These are phyloP conservation scores for Zoanthus gigantus DNA, from an alignment of 92 coral and sea anemone species.

Conservation along the genomic window DNA sequence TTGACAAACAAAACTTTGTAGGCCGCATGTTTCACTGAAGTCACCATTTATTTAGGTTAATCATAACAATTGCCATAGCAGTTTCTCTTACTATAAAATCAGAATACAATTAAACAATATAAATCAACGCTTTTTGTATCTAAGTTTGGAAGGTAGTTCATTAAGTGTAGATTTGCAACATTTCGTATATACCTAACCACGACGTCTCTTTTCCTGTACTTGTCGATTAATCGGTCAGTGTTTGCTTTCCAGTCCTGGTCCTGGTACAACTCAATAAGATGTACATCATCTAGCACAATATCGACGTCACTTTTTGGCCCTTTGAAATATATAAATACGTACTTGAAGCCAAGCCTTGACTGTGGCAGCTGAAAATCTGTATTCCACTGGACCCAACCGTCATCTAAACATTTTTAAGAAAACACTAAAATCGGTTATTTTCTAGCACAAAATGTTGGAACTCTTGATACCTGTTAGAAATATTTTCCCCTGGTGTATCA, in stretches of 20 bases:
- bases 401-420: conserved; percentile 45
- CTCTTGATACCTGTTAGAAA: too few relatives aligned
- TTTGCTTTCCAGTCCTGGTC: conserved; percentile 69
- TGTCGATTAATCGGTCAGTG: conserved; percentile 73
- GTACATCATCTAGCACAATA: conserved; percentile 72
- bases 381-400: conserved; percentile 85
- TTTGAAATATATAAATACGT: conserved; percentile 78
- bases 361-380: conserved; percentile 80
- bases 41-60: too few relatives aligned
- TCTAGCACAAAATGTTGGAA: too few relatives aligned
- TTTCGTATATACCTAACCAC: conserved; percentile 66
- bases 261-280: conserved; percentile 67
- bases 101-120: too few relatives aligned
- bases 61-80: too few relatives aligned
- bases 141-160: too few relatives aligned
- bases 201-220: conserved; percentile 70
- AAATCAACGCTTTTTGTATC: conserved; percentile 45
- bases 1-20: too few relatives aligned
- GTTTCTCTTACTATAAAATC: too few relatives aligned
- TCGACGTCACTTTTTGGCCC: conserved; percentile 79
- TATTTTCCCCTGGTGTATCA: too few relatives aligned
- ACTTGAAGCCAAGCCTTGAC: conserved; percentile 66
- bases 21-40: too few relatives aligned
- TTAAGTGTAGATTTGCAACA: conserved; percentile 41
- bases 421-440: too few relatives aligned